Evolutionary conservation across 64 coral and sea anemone species (phyloP).

Genomic region (Astreopora myriophthalma): DNA sequence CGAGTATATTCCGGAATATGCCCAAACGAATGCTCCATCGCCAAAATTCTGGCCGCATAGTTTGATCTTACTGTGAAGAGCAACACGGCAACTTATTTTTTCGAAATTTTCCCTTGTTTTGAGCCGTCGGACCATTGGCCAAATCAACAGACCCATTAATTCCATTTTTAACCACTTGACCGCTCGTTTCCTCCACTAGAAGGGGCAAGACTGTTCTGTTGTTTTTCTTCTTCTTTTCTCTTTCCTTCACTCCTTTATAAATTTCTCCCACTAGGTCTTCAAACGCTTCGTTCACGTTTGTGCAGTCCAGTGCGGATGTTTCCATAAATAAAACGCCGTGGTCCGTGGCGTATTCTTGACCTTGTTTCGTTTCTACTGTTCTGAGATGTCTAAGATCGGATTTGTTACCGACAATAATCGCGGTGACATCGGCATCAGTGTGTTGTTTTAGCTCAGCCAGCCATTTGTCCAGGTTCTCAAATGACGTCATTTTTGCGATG

Average conservation of each 20-base stretch:
- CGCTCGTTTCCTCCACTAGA: background rate
- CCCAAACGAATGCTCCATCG: too few species aligned
- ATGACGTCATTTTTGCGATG: conserved; percentile 92
- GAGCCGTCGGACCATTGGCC: background rate
- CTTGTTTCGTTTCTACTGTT: conserved; percentile 83
- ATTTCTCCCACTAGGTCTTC: conserved; percentile 79
- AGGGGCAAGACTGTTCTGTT: background rate
- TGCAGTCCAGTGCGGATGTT: conserved; percentile 88
- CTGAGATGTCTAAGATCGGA: conserved; percentile 90
- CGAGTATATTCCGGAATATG: too few species aligned
- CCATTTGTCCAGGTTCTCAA: conserved; percentile 93
- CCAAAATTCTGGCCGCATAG: background rate
- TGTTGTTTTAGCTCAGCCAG: conserved; percentile 87
- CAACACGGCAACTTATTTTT: conserved; percentile 28
- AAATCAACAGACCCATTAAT: background rate
- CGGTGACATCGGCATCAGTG: conserved; percentile 53
- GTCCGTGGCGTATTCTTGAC: conserved; percentile 68
- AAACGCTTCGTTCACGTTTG: conserved; percentile 89
- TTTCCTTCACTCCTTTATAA: conserved; percentile 73
- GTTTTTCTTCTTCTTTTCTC: conserved; percentile 40
- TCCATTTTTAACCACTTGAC: background rate
- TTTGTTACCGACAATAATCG: conserved; percentile 95
- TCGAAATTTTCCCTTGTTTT: background rate
- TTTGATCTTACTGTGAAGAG: background rate
- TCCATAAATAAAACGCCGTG: conserved; percentile 89